phyloP scores from a whole-genome alignment of 2,888 invertebrate genomes.

The Metopia argyrocephala region DNA sequence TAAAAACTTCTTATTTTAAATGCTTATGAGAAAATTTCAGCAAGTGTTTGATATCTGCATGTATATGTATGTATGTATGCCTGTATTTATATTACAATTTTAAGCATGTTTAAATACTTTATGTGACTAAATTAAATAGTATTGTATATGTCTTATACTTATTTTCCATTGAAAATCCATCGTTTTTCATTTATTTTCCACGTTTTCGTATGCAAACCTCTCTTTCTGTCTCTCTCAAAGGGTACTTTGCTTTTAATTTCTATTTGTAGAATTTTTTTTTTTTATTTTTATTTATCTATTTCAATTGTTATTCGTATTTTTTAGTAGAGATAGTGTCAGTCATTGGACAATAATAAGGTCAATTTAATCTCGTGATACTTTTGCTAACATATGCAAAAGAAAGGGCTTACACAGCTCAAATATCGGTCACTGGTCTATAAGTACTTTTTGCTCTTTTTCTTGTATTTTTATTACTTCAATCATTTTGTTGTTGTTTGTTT shows the following conservation, averaged over 20 bases:
- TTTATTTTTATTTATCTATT: conserved; percentile 1
- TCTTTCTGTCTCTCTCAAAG: conserved; percentile 26
- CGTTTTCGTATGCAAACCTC: conserved; percentile 14
- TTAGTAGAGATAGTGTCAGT: neutral
- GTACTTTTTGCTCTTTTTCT: no score
- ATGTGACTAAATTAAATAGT: conserved; percentile 47
- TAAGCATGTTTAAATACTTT: conserved; percentile 36
- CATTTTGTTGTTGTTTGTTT: conserved; percentile 28
- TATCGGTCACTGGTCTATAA: conserved; percentile 55
- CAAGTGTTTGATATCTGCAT: neutral
- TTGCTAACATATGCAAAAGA: conserved; percentile 41
- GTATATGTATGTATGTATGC: neutral
- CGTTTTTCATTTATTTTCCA: conserved; percentile 14
- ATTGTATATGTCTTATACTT: conserved; percentile 41
- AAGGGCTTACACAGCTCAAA: conserved; percentile 52
- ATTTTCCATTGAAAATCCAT: conserved; percentile 54
- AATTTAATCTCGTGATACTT: conserved; percentile 63
- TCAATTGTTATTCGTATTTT: conserved; percentile 19
- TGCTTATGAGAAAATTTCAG: conserved; percentile 16
- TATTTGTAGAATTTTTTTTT: neutral
- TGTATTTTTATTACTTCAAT: no score
- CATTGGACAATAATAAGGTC: conserved; percentile 57
- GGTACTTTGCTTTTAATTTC: conserved; percentile 12
- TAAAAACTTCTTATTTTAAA: neutral
- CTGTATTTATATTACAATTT: neutral